phyloP scores from a whole-genome alignment of 2,888 invertebrate genomes.

The Pandemis cinnamomeana region DNA sequence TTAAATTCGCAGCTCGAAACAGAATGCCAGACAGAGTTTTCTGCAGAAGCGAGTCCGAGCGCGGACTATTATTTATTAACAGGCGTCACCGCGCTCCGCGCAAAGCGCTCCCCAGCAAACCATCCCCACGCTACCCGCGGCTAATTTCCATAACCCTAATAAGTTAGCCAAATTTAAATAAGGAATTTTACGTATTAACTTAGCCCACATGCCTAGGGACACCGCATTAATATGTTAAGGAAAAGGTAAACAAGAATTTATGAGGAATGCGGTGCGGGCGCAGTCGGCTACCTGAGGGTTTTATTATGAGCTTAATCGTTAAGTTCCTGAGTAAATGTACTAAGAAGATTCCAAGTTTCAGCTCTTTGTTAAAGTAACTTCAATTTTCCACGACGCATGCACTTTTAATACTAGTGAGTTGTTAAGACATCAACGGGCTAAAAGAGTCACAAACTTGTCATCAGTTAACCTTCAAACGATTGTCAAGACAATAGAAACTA shows the following conservation, averaged over 20 bases:
- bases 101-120: conserved; percentile 13
- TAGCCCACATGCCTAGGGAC: conserved; percentile 16
- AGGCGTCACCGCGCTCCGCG: conserved; percentile 13
- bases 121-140: conserved; percentile 25
- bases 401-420: background rate
- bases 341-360: background rate
- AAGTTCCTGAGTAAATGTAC: conserved; percentile 17
- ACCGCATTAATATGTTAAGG: conserved; percentile 33
- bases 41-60: background rate
- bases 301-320: conserved; percentile 13
- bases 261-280: conserved; percentile 23
- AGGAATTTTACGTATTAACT: conserved; percentile 38
- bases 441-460: background rate
- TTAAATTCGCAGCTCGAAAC: background rate
- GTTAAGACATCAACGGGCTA: conserved; percentile 14
- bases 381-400: background rate
- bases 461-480: background rate
- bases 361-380: background rate
- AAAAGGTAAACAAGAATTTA: conserved; percentile 40
- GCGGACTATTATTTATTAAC: conserved; percentile 32
- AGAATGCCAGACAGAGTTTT: background rate
- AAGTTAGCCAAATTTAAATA: conserved; percentile 40
- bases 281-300: background rate
- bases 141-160: conserved; percentile 39
- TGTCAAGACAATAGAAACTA: too few species aligned